Evolutionary conservation across 2,888 invertebrate species (phyloP), one percentile per base, ranked within the genome.

Genomic region (Penaeus monodon): DNA sequence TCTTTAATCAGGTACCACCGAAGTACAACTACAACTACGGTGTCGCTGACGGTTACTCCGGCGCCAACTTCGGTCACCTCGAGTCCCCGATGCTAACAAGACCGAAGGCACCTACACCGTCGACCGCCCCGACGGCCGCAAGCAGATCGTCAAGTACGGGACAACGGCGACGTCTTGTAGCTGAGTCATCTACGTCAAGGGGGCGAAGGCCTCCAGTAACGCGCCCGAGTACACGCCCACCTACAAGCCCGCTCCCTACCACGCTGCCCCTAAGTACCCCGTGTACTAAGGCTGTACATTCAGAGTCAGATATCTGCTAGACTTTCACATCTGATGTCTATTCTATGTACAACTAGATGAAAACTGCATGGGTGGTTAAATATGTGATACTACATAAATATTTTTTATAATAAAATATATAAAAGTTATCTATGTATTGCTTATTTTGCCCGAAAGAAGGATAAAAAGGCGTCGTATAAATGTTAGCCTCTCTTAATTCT

Each of bases 101-200:
- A 77, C 77, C 27, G 38, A 81, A 33, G 86, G 86, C 80, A 44
- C 74, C 65, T 86, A 81, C 81, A 65, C 81, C 27, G 86, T 86
- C 74, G 64, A 70, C 65, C 86, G 82, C 57, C 86, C 86, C 64
- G 86, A 86, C 74, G 81, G 81, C 74, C 86, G 86, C 81, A 73
- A 73, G 73, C 86, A 86, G 81, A 81, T 63, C 81, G 82, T 86
- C 64, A 81, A 76, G 49, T 86, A 86, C 66, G 76, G 49, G 86
- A 70, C 76, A 81, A 86, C 73, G 82, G 81, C 81, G 81, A 86
- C 73, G 86, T 49, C 64, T 74, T 74, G 81, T 74, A 33, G 86
- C 86, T 57, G 86, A 86, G 86, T 86, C 29, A 86, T 44, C 73
- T 82, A 86, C 86, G 82, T n/a, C n/a, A 82, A 49, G 86, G 76